These are phyloP conservation scores for Stenolophus ochropezus DNA, from an alignment of 2,888 invertebrate species.

Conservation along the genomic window DNA sequence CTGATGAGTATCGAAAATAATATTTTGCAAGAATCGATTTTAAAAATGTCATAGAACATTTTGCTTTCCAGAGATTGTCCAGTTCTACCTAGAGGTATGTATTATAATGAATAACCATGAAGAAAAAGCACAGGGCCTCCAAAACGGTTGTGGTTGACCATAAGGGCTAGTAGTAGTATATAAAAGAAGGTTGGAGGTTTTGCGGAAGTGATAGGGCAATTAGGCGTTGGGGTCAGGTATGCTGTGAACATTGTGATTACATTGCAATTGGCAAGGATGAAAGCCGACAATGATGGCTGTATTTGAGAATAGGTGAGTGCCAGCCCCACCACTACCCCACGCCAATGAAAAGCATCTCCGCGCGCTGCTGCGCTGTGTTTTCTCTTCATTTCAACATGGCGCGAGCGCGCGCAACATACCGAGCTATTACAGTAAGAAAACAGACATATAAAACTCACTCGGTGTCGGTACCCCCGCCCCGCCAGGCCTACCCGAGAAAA, in stretches of 20 bases:
- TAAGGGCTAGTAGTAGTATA: no score
- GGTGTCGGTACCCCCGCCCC: not conserved
- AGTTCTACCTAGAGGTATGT: no score
- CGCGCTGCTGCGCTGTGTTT: constrained; percentile 67
- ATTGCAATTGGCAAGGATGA: constrained; percentile 67
- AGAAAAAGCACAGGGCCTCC: no score
- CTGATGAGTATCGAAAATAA: no score
- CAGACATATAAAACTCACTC: constrained; percentile 75
- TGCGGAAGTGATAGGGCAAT: no score
- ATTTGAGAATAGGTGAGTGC: constrained; percentile 71
- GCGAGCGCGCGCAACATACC: constrained; percentile 73
- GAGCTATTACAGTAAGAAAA: constrained; percentile 77
- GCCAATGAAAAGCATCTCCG: constrained; percentile 68
- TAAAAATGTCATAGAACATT: no score
- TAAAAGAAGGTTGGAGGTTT: no score
- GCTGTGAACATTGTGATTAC: constrained; percentile 63
- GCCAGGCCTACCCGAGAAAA: constrained; percentile 72
- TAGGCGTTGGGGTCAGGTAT: constrained; percentile 60
- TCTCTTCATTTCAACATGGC: constrained; percentile 72
- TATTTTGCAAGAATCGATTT: no score
- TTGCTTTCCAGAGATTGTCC: no score
- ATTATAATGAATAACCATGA: no score
- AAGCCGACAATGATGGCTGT: constrained; percentile 72
- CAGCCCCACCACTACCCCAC: constrained; percentile 70
- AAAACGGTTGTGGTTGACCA: no score